These are phyloP conservation scores for Lithobates pipiens DNA, from an alignment of 2,797 vertebrate genomes.

Conservation along the genomic window DNA sequence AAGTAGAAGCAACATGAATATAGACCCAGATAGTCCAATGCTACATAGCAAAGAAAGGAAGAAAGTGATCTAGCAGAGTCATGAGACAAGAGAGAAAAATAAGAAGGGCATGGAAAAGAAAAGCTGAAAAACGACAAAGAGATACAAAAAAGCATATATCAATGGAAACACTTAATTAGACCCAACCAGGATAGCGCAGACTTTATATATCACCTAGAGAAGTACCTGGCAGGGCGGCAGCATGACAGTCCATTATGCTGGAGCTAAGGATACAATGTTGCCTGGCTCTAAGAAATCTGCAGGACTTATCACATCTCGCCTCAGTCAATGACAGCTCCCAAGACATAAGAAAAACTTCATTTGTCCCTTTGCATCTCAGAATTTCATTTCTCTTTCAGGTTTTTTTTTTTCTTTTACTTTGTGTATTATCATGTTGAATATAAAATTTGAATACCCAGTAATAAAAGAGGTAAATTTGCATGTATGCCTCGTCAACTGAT, in stretches of 20 bases:
- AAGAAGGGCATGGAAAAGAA: conserved; percentile 21
- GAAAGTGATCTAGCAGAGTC: background rate
- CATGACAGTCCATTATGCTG: conserved; percentile 51
- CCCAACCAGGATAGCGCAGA: conserved; percentile 21
- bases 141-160: conserved; percentile 31
- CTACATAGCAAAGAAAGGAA: conserved; percentile 12
- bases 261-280: conserved; percentile 42
- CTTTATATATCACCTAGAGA: conserved; percentile 53
- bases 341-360: conserved; percentile 25
- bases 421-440: background rate
- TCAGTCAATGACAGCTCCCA: conserved; percentile 23
- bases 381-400: background rate
- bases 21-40: conserved; percentile 11
- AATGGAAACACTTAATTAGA: conserved; percentile 57
- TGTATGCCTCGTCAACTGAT: background rate
- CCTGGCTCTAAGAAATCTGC: conserved; percentile 41
- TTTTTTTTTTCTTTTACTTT: background rate
- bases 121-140: conserved; percentile 8
- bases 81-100: conserved; percentile 49
- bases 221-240: conserved; percentile 23
- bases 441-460: conserved; percentile 14
- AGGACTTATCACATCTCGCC: conserved; percentile 26
- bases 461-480: conserved; percentile 16
- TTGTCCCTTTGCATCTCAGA: conserved; percentile 35
- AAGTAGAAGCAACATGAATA: conserved; percentile 39